Percentiles rank a stretch among this genome's conserved stretches.
phyloP scores from a whole-genome alignment of 2,113 vertebrate genomes.

The Dasyornis broadbenti region DNA sequence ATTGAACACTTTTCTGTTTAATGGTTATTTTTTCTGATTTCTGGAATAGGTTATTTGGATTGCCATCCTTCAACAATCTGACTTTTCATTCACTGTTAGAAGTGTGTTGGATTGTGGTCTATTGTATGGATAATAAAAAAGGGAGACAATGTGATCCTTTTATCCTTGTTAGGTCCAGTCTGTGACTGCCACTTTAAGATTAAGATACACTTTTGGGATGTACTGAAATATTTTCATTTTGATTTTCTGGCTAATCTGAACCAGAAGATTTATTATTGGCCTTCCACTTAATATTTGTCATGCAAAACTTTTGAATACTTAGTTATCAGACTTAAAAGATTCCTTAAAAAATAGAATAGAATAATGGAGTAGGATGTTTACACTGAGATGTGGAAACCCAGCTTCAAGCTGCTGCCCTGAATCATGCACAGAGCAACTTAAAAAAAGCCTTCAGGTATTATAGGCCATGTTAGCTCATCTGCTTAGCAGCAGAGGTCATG shows the following conservation, averaged over 20 bases:
- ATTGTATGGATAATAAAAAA: neutral
- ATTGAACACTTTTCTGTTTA: neutral
- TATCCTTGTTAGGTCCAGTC: neutral
- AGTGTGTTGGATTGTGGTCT: neutral
- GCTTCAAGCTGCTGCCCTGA: neutral
- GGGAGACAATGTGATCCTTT: neutral
- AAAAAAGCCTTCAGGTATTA: constrained; percentile 22
- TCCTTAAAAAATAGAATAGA: neutral
- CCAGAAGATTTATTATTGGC: neutral
- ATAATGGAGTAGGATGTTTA: neutral
- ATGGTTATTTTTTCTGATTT: neutral
- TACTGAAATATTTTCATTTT: neutral
- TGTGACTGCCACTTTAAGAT: neutral
- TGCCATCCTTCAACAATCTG: neutral
- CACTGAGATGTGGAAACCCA: neutral
- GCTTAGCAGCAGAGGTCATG: constrained; percentile 47
- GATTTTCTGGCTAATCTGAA: neutral
- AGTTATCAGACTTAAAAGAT: neutral
- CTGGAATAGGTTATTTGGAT: neutral
- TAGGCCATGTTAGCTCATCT: neutral
- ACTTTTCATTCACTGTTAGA: neutral
- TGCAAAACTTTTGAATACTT: neutral
- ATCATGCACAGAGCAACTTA: neutral
- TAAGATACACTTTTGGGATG: neutral
- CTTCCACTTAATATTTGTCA: neutral